Evolutionary conservation across 2,888 invertebrate species (phyloP).

Genomic region (Pollenia angustigena): DNA sequence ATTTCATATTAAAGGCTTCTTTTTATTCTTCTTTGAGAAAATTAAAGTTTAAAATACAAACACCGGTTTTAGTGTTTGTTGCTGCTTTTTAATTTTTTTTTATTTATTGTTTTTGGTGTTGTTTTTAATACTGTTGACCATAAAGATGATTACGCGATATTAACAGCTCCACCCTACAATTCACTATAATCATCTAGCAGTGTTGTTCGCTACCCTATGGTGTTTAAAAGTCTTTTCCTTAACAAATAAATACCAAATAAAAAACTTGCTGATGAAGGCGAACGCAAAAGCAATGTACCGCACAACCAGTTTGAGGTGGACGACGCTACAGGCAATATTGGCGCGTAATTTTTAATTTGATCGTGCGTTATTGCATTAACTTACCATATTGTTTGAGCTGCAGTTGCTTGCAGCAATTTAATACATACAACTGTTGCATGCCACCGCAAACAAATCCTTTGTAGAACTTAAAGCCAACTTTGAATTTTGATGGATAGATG

Average conservation of each 20-base stretch:
- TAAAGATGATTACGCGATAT: conserved; percentile 73
- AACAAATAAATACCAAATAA: conserved; percentile 14
- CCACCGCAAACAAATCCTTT: conserved; percentile 35
- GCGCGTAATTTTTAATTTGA: conserved; percentile 75
- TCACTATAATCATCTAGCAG: conserved; percentile 16
- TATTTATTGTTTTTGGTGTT: conserved; percentile 23
- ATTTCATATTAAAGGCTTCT: background rate
- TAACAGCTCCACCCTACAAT: conserved; percentile 75
- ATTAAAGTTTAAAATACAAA: background rate
- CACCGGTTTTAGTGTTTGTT: conserved; percentile 1
- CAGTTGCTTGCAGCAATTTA: conserved; percentile 23
- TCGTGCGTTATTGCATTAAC: conserved; percentile 64
- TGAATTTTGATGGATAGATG: conserved; percentile 66
- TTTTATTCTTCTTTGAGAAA: background rate
- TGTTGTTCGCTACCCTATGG: conserved; percentile 50
- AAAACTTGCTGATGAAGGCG: conserved; percentile 19
- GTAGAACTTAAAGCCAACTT: conserved; percentile 7
- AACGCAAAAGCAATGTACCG: conserved; percentile 2
- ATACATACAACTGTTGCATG: background rate
- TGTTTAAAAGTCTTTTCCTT: conserved; percentile 26
- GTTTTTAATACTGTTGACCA: conserved; percentile 52
- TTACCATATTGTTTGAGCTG: conserved; percentile 14
- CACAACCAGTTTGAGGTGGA: conserved; percentile 51
- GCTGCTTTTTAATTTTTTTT: conserved; percentile 19
- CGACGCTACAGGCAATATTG: conserved; percentile 65